Percentiles rank a stretch among this genome's conserved stretches.
phyloP scores from a whole-genome alignment of 2,113 vertebrate genomes.

The Psammodynastes pulverulentus region DNA sequence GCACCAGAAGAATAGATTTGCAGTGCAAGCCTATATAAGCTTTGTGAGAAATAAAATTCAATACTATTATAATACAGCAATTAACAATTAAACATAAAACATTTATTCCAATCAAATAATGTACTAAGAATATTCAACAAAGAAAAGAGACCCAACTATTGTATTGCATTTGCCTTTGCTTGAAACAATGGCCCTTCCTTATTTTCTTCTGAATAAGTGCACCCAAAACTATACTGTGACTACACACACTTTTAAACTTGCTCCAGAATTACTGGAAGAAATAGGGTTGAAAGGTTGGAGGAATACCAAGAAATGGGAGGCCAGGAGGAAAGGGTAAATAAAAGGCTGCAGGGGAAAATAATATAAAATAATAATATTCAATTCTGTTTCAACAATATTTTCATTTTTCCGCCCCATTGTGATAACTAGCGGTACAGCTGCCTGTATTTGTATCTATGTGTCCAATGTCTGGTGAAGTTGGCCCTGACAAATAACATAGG shows the following conservation, averaged over 20 bases:
- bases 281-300: background rate
- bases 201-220: background rate
- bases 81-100: background rate
- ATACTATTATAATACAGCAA: background rate
- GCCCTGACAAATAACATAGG: slow-evolving; percentile 66
- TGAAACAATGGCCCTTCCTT: background rate
- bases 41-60: background rate
- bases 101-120: background rate
- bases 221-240: background rate
- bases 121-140: background rate
- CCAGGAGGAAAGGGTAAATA: slow-evolving; percentile 54
- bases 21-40: background rate
- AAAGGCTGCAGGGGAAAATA: slow-evolving; percentile 50
- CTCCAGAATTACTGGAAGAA: slow-evolving; percentile 1
- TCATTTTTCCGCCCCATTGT: slow-evolving; percentile 59
- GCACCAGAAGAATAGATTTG: slow-evolving; percentile 42
- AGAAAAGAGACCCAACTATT: background rate
- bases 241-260: background rate
- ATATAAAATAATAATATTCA: no score
- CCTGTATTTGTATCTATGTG: slow-evolving; percentile 33
- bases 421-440: slow-evolving; percentile 61
- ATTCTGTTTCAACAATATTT: slow-evolving; percentile 59
- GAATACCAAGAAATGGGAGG: slow-evolving; percentile 20
- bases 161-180: background rate
- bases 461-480: slow-evolving; percentile 60